Conservation (phyloP, 2,888 invertebrate species). For the Drosophila buzzatii region DNA sequence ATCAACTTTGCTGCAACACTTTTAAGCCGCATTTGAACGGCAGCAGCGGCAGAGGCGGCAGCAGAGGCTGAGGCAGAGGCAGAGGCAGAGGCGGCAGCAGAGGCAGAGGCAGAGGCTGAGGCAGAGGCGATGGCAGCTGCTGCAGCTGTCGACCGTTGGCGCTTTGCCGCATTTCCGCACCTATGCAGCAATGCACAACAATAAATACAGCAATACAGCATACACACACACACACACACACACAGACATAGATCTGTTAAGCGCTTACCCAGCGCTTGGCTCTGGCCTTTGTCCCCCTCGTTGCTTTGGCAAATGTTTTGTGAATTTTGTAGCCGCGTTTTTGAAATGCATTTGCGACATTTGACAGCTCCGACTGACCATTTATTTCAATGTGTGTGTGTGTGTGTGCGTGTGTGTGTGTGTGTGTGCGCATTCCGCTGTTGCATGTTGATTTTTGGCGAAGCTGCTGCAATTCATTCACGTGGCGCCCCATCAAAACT, state of each 20-base stretch:
- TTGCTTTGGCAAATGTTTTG: slow-evolving; percentile 62
- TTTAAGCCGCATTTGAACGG: background rate
- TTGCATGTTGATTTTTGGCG: slow-evolving; percentile 71
- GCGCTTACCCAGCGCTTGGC: slow-evolving; percentile 1
- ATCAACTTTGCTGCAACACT: slow-evolving; percentile 1
- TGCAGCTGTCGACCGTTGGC: slow-evolving; percentile 13
- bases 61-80: background rate
- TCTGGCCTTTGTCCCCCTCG: background rate
- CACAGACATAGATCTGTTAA: slow-evolving; percentile 1
- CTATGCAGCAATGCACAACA: slow-evolving; percentile 25
- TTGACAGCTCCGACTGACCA: slow-evolving; percentile 74
- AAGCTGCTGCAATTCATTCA: slow-evolving; percentile 69
- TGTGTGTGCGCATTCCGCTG: slow-evolving; percentile 32
- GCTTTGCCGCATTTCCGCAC: slow-evolving; percentile 26
- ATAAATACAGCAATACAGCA: slow-evolving; percentile 8
- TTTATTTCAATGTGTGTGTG: slow-evolving; percentile 42
- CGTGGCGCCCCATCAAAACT: slow-evolving; percentile 42
- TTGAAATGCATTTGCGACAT: slow-evolving; percentile 75
- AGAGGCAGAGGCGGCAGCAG: background rate
- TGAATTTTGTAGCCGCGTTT: slow-evolving; percentile 67
- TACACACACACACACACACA: background rate
- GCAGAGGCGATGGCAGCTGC: background rate
- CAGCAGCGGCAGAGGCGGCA: background rate
- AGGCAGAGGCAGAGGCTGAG: background rate
- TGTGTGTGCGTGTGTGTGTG: slow-evolving; percentile 24